A percentile compares a stretch with the other conserved stretches of the same genome.
These are phyloP conservation scores for Grus americana DNA, from an alignment of 2,113 vertebrate genomes.

Conservation along the genomic window DNA sequence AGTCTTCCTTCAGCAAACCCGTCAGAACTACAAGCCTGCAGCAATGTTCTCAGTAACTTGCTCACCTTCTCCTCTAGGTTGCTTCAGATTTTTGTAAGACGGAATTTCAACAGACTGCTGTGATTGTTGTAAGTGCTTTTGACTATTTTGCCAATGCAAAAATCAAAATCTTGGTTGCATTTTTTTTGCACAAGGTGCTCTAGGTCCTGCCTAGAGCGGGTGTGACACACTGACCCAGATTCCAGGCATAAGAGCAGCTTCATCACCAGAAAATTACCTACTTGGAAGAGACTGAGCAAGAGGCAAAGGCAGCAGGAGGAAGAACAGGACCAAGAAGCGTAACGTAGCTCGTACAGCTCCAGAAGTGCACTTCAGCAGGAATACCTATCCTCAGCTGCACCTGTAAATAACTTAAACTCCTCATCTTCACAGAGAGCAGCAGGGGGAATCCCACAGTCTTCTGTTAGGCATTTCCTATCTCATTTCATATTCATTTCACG, in stretches of 20 bases:
- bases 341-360: fast-evolving
- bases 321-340: neutral
- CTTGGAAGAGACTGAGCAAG: neutral
- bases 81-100: fast-evolving
- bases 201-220: neutral
- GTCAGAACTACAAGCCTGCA: neutral
- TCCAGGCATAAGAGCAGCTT: neutral
- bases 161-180: neutral
- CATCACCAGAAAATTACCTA: neutral
- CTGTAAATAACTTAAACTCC: neutral
- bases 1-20: neutral
- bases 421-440: neutral
- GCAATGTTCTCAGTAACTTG: fast-evolving
- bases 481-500: neutral
- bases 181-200: neutral
- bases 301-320: neutral
- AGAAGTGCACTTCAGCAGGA: neutral
- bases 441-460: fast-evolving
- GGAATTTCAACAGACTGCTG: fast-evolving
- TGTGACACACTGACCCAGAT: constrained; percentile 60
- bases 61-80: neutral
- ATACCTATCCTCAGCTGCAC: neutral
- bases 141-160: neutral
- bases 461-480: fast-evolving
- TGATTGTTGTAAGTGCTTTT: fast-evolving